Evolutionary conservation across 2,113 vertebrate species (phyloP), one percentile per base, ranked within the genome.

Genomic region (Rhynchomys soricoides): DNA sequence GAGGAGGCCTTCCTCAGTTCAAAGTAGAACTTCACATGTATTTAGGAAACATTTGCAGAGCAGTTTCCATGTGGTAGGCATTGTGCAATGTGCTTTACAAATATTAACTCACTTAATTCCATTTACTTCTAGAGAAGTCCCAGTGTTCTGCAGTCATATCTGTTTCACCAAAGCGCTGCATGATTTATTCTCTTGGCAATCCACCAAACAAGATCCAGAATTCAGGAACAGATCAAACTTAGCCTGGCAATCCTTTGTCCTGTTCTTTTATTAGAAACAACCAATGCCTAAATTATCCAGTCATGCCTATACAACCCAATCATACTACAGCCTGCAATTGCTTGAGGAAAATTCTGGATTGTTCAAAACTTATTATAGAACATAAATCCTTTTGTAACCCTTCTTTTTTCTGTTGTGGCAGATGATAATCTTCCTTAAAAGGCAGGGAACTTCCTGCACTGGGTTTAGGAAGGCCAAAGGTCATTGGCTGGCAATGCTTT

Each of bases 371-470:
- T 97, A 96, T 95, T 96, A 98, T 93, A 98, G 95, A 92, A 96
- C 96, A 82, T 90, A 97, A 68, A 97, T 97, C 71, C 29, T 94
- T 96, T 96, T 70, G 68, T 92, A 93, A 95, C 59, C 37, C n/a
- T 17, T 86, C 83, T 93, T 68, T 86, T 96, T 96, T 90, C 90
- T 95, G 92, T 95, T 93, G 94, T 97, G 62, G 90, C 91, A 96
- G 93, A 95, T 97, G 93, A 96, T 95, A 97, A 95, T 96, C 86
- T 95, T 97, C 94, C 95, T 96, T 96, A 97, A 97, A 98, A 94
- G 81, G 94, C 52, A 4, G 86, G 73, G 52, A 92, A 64, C 29
- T 95, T 89, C 97, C 94, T 92, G 81, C 85, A 96, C 95, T 82
- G 93, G 90, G 90, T 91, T 95, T 95, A 73, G 81, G 93, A 94